Evolutionary conservation across 1,140 invertebrate genomes (phyloP), one percentile per base, ranked within the genome.

Genomic region (Asbolus verrucosus): DNA sequence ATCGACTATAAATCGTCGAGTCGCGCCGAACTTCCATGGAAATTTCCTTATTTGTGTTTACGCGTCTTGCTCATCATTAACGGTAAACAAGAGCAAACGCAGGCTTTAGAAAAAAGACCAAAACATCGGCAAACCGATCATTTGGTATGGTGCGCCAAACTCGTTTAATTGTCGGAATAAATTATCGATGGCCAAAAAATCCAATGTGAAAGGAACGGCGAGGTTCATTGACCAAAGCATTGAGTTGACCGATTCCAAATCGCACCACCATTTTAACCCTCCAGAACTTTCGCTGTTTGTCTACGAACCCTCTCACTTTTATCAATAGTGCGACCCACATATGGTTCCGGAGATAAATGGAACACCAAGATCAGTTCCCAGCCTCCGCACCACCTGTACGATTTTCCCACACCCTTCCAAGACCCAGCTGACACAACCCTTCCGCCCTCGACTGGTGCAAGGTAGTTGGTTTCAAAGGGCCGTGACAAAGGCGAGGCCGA

Each of bases 391-490:
- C 69, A 70, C 69, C 69, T 70, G 69, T 70, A 50, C 46, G 27
- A 70, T 46, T 46, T 70, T 70, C 69, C 69, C 69, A 70, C 69
- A 70, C 69, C 69, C 69, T 59, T 21, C 24, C 3, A 33, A 21
- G 62, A n/a, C n/a, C n/a, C 69, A 70, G 61, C 69, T 70, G 69
- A 66, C 69, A 66, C 38, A 70, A 70, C 69, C 69, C 62, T 70
- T 69, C 67, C 67, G 59, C 67, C 67, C 54, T 38, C 67, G 24
- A 27, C 8, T 8, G 24, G 8, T 41, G 41, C 39, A 36, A 36
- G 33, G 33, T 36, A 6, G 33, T 6, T 36, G 33, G 33, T n/a
- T n/a, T n/a, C n/a, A 11, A 36, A 11, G 33, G 6, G 33, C 6
- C 2, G n/a, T n/a, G 2, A 36, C 6, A 36, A 36, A 11, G 33